Conservation (phyloP, 2,888 invertebrate species). For the Conus canariensis region DNA sequence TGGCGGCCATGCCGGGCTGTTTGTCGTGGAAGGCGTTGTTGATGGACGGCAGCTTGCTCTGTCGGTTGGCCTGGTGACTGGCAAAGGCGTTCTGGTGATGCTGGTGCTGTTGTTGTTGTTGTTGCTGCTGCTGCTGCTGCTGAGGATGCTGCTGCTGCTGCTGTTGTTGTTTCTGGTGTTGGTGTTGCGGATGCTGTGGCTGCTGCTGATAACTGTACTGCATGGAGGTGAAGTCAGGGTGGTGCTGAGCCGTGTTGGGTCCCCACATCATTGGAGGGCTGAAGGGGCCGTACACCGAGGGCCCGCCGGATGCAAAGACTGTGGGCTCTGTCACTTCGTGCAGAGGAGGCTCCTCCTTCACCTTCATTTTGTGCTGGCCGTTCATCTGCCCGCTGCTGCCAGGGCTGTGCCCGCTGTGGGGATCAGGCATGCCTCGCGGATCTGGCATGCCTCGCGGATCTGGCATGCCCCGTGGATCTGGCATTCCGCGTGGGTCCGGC, state of each 20-base stretch:
- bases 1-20: background rate
- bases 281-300: slow-evolving; percentile 49
- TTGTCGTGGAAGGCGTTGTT: slow-evolving; percentile 33
- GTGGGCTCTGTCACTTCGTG: background rate
- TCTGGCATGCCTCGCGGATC: background rate
- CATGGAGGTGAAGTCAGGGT: slow-evolving; percentile 11
- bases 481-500: background rate
- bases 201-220: slow-evolving; percentile 28
- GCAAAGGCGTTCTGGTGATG: slow-evolving; percentile 34
- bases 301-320: slow-evolving; percentile 36
- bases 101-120: slow-evolving; percentile 34
- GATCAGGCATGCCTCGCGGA: slow-evolving; percentile 13
- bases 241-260: slow-evolving; percentile 13
- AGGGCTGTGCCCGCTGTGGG: background rate
- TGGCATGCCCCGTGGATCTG: slow-evolving; percentile 18
- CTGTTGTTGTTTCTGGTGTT: slow-evolving; percentile 32
- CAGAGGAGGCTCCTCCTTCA: slow-evolving; percentile 29
- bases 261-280: slow-evolving; percentile 50
- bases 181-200: slow-evolving; percentile 24
- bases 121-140: slow-evolving; percentile 34
- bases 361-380: background rate
- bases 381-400: slow-evolving; percentile 11
- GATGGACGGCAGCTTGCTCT: slow-evolving; percentile 34
- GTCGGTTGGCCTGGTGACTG: slow-evolving; percentile 19
- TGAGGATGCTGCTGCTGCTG: slow-evolving; percentile 7